A percentile compares a stretch with the other conserved stretches of the same genome.
Evolutionary conservation across 2,888 invertebrate species (phyloP).

Genomic region (Eupithecia exiguata): DNA sequence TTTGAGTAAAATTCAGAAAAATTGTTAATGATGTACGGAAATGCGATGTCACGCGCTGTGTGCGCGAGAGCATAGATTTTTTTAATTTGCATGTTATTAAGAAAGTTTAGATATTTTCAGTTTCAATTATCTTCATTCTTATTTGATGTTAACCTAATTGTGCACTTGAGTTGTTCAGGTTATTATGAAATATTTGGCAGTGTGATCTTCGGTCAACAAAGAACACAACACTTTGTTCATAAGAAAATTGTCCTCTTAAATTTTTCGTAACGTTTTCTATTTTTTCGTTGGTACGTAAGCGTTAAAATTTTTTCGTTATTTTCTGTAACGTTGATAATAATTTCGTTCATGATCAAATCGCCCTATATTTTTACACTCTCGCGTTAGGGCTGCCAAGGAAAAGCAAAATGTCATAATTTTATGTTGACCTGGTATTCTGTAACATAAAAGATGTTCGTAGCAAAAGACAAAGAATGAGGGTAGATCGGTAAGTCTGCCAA

Average conservation of each 20-base stretch:
- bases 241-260: not conserved
- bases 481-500: no score
- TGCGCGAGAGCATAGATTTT: not conserved
- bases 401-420: not conserved
- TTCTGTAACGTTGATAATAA: constrained; percentile 6
- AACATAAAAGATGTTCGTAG: no score
- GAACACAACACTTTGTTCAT: no score
- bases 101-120: not conserved
- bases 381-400: constrained; percentile 2
- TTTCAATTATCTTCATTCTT: not conserved
- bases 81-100: not conserved
- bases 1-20: not conserved
- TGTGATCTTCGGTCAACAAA: no score
- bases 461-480: no score
- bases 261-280: not conserved
- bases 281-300: not conserved
- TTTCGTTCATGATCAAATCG: constrained; percentile 17
- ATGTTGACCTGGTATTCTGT: not conserved
- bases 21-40: not conserved
- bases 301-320: not conserved
- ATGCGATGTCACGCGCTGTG: not conserved
- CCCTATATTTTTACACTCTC: constrained; percentile 13
- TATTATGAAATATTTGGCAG: not conserved
- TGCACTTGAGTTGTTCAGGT: not conserved
- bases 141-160: not conserved